These are phyloP conservation scores for Clarias laeviceps DNA, from an alignment of 2,797 vertebrate genomes.

Conservation along the genomic window DNA sequence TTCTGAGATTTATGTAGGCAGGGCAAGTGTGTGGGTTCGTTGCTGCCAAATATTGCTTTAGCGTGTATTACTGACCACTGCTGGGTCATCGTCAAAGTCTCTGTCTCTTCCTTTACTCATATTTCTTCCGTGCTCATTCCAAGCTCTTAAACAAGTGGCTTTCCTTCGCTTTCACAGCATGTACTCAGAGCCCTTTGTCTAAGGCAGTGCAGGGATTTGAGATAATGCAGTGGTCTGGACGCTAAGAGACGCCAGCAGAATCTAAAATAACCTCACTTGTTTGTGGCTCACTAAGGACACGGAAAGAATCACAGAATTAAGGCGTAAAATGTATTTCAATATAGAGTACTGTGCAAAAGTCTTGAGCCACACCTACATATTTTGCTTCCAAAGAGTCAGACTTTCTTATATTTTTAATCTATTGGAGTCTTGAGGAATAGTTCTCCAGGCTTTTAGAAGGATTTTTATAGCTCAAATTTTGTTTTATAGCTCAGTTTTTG, in stretches of 20 bases:
- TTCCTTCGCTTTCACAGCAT: not conserved
- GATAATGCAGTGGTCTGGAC: slow-evolving; percentile 28
- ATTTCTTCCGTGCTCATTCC: not conserved
- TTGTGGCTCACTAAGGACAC: slow-evolving; percentile 9
- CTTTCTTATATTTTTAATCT: too few relatives aligned
- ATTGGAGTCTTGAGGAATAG: too few relatives aligned
- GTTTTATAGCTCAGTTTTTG: too few relatives aligned
- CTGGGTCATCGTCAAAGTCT: slow-evolving; percentile 4
- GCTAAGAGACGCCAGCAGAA: slow-evolving; percentile 6
- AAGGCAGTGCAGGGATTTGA: slow-evolving; percentile 18
- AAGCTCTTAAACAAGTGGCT: slow-evolving; percentile 5
- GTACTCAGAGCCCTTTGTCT: slow-evolving; percentile 10
- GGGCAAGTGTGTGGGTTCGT: not conserved
- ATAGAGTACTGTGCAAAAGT: not conserved
- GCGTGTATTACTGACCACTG: slow-evolving; percentile 3
- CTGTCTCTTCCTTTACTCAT: not conserved
- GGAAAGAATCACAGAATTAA: slow-evolving; percentile 1
- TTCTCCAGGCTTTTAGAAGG: too few relatives aligned
- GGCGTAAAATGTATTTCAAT: not conserved
- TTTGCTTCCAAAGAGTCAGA: too few relatives aligned
- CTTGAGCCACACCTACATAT: too few relatives aligned
- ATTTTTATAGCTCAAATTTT: too few relatives aligned
- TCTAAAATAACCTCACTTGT: slow-evolving; percentile 13
- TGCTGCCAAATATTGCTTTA: slow-evolving; percentile 7
- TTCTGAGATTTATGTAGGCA: not conserved